These are phyloP conservation scores for Brachyhypopomus occidentalis DNA, from an alignment of 2,113 vertebrate genomes.

Conservation along the genomic window DNA sequence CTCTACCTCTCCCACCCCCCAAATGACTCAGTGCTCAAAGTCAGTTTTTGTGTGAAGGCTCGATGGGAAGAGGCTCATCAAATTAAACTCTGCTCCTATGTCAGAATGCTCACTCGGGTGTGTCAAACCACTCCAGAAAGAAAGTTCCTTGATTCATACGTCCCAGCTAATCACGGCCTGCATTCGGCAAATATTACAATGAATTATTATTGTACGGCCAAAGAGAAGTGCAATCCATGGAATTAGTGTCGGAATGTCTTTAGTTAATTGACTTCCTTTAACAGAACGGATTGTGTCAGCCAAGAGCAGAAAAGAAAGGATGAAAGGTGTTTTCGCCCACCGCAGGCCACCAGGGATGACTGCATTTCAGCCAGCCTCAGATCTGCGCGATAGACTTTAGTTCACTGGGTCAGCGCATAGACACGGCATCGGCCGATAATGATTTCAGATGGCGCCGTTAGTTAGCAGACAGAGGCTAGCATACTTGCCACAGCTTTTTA, in stretches of 20 bases:
- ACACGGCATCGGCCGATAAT: conserved; percentile 36
- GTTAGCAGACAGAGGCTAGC: conserved; percentile 36
- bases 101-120: conserved; percentile 17
- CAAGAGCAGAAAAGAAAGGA: conserved; percentile 13
- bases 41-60: conserved; percentile 32
- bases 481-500: conserved; percentile 30
- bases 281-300: conserved; percentile 5
- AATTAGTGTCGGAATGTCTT: conserved; percentile 48
- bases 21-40: conserved; percentile 28
- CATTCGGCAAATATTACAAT: conserved; percentile 34
- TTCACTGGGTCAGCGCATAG: conserved; percentile 1
- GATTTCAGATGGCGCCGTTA: conserved; percentile 42
- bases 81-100: conserved; percentile 21
- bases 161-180: conserved; percentile 6
- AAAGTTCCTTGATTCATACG: conserved; percentile 36
- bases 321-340: conserved; percentile 41
- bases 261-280: conserved; percentile 43
- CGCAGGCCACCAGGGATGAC: conserved; percentile 27
- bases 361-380: conserved; percentile 40
- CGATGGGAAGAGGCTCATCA: conserved; percentile 26
- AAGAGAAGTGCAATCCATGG: conserved; percentile 23
- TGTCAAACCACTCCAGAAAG: conserved; percentile 7
- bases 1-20: neutral
- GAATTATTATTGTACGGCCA: conserved; percentile 30
- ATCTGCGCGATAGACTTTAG: neutral